Conservation (phyloP, 1,140 invertebrate genomes). For the Camponotus floridanus region DNA sequence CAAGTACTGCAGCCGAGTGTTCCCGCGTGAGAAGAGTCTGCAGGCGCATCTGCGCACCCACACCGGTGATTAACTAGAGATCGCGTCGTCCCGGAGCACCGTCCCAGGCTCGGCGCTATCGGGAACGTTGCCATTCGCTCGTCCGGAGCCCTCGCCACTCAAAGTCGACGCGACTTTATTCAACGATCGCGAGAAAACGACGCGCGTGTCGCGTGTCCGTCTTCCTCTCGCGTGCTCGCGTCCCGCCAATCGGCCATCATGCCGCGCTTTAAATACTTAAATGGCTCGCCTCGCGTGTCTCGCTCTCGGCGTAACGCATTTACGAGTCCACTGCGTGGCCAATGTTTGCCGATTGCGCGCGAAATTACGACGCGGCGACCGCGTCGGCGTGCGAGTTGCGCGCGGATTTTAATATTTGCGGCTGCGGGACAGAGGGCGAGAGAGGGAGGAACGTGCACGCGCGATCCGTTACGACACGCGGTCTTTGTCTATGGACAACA, state of each 20-base stretch:
- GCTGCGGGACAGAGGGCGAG: too few relatives aligned
- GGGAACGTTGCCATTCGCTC: neutral
- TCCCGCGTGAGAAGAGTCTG: slow-evolving; percentile 93
- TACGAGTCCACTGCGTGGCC: neutral
- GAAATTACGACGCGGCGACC: slow-evolving; percentile 8
- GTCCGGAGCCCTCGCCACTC: neutral
- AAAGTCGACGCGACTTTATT: neutral
- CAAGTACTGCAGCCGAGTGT: slow-evolving; percentile 91
- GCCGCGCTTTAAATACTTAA: slow-evolving; percentile 81
- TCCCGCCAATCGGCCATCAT: slow-evolving; percentile 85
- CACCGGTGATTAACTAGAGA: slow-evolving; percentile 87
- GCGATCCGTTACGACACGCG: neutral
- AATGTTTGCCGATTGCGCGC: slow-evolving; percentile 1
- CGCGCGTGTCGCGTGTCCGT: neutral
- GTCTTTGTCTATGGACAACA: slow-evolving; percentile 40
- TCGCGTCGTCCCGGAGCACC: too few relatives aligned
- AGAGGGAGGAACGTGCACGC: neutral
- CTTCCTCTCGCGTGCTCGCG: slow-evolving; percentile 47
- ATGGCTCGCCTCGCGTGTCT: slow-evolving; percentile 62
- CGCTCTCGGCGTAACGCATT: neutral
- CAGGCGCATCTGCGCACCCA: slow-evolving; percentile 94
- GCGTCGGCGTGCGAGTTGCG: neutral
- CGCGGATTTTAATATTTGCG: neutral
- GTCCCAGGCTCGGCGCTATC: too few relatives aligned
- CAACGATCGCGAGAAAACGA: slow-evolving; percentile 22